phyloP scores from a whole-genome alignment of 1,140 invertebrate species.

The Diprion similis region DNA sequence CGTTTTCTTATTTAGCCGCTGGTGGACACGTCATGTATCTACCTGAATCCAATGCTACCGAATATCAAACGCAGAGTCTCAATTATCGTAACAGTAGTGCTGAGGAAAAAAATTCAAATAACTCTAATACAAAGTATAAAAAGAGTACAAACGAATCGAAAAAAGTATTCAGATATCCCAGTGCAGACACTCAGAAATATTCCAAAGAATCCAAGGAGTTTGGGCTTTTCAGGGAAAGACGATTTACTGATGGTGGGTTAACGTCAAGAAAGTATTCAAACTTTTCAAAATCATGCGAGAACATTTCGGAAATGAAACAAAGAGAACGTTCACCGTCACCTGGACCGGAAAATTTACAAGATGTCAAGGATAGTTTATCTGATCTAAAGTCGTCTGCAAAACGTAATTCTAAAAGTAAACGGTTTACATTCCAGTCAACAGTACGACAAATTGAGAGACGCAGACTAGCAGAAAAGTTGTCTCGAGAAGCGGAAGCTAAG shows the following conservation, averaged over 20 bases:
- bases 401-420: slow-evolving; percentile 59
- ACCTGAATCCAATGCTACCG: slow-evolving; percentile 66
- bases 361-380: slow-evolving; percentile 28
- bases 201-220: slow-evolving; percentile 21
- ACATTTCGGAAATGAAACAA: slow-evolving; percentile 51
- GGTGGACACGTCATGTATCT: slow-evolving; percentile 82
- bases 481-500: slow-evolving; percentile 76
- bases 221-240: slow-evolving; percentile 30
- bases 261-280: slow-evolving; percentile 34
- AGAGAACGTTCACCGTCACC: slow-evolving; percentile 31
- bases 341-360: slow-evolving; percentile 44
- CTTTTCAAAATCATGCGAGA: slow-evolving; percentile 58
- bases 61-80: slow-evolving; percentile 37
- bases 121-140: slow-evolving; percentile 29
- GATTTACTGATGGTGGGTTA: slow-evolving; percentile 33
- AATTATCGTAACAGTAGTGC: slow-evolving; percentile 29
- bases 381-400: slow-evolving; percentile 38
- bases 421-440: slow-evolving; percentile 84
- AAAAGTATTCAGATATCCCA: slow-evolving; percentile 15
- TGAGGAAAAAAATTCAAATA: slow-evolving; percentile 18
- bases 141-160: slow-evolving; percentile 23
- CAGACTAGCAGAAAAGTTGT: slow-evolving; percentile 75
- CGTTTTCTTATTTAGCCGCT: slow-evolving; percentile 59
- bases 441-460: slow-evolving; percentile 78
- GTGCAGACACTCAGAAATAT: slow-evolving; percentile 16